Evolutionary conservation across 1,140 invertebrate genomes (phyloP).

Genomic region (Drosophila malerkotliana): DNA sequence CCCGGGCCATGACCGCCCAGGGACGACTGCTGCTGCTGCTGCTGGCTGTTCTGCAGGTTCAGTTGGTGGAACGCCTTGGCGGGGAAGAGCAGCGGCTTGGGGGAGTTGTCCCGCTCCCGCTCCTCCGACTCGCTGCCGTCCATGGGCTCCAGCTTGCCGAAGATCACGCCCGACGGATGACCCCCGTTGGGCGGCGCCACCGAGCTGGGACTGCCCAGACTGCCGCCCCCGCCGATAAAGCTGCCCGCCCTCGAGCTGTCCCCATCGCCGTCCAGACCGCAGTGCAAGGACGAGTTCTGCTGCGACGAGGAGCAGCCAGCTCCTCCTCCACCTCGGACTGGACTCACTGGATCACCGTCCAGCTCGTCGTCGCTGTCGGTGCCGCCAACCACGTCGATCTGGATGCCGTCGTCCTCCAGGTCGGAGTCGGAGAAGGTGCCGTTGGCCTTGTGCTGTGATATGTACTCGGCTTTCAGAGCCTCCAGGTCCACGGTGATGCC

Average conservation of each 20-base stretch:
- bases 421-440: conserved; percentile 88
- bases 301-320: conserved; percentile 77
- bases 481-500: conserved; percentile 94
- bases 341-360: conserved; percentile 85
- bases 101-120: conserved; percentile 45
- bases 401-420: conserved; percentile 88
- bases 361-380: conserved; percentile 86
- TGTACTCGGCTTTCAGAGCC: conserved; percentile 92
- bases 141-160: conserved; percentile 31
- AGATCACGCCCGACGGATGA: conserved; percentile 17
- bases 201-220: conserved; percentile 83
- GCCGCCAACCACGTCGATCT: conserved; percentile 91
- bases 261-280: conserved; percentile 86
- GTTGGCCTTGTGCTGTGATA: conserved; percentile 87
- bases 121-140: conserved; percentile 60
- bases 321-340: conserved; percentile 67
- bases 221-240: conserved; percentile 84
- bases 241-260: conserved; percentile 84
- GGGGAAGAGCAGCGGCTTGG: conserved; percentile 70
- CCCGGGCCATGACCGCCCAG: conserved; percentile 1
- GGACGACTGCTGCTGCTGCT: conserved; percentile 43
- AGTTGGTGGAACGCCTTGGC: conserved; percentile 72
- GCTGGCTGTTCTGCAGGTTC: conserved; percentile 69
- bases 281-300: conserved; percentile 86
- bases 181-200: conserved; percentile 46